phyloP scores from a whole-genome alignment of 2,888 invertebrate genomes.

The Eupeodes luniger region DNA sequence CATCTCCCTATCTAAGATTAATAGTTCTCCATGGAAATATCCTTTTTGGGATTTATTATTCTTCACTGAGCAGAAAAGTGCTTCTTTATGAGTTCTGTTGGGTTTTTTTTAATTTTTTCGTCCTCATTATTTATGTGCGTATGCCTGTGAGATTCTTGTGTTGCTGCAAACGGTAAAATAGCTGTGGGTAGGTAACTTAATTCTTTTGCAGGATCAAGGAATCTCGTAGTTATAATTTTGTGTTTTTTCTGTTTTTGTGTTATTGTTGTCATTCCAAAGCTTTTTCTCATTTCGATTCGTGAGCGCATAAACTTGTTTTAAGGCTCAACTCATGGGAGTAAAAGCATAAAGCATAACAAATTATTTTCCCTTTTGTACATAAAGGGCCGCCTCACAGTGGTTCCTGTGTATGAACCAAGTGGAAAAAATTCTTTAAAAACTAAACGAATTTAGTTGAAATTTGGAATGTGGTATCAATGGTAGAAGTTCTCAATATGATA shows the following conservation, averaged over 20 bases:
- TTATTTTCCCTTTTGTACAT: not conserved
- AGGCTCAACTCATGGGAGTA: constrained; percentile 47
- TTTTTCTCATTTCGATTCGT: constrained; percentile 36
- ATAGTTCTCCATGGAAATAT: constrained; percentile 54
- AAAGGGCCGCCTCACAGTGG: constrained; percentile 12
- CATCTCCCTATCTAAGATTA: constrained; percentile 39
- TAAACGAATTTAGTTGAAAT: too few species aligned
- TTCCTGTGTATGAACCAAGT: too few species aligned
- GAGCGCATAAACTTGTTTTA: constrained; percentile 55
- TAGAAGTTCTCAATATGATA: too few species aligned
- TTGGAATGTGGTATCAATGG: too few species aligned
- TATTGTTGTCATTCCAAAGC: constrained; percentile 52
- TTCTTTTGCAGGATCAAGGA: constrained; percentile 63
- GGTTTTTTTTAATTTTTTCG: constrained; percentile 4
- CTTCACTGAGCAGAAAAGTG: constrained; percentile 39
- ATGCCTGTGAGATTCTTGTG: not conserved
- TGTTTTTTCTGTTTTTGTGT: not conserved
- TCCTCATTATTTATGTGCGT: constrained; percentile 8
- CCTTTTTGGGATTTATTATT: constrained; percentile 27
- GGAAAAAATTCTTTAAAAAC: too few species aligned
- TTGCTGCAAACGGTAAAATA: constrained; percentile 24
- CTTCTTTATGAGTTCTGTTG: constrained; percentile 39
- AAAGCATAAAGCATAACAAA: constrained; percentile 51
- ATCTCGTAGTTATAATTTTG: constrained; percentile 29
- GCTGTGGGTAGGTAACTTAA: constrained; percentile 11